Evolutionary conservation across 1,140 invertebrate genomes (phyloP).

Genomic region (Caenorhabditis tropicalis): DNA sequence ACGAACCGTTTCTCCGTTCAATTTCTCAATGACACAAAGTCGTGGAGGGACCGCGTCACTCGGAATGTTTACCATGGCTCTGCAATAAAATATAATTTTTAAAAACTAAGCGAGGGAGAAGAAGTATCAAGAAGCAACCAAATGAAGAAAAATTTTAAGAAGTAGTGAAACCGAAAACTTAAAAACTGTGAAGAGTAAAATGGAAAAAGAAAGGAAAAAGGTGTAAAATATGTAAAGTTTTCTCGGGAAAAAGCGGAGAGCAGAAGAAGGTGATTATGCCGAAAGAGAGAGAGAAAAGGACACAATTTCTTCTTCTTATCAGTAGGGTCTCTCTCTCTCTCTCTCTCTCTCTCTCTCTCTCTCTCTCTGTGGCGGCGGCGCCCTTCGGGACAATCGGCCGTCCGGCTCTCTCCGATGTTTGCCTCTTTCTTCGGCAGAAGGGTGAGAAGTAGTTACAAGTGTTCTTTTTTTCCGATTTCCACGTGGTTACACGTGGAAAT

Average conservation of each 20-base stretch:
- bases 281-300: constrained; percentile 11
- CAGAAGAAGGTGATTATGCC: background rate
- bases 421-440: no score
- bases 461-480: background rate
- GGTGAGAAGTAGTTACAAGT: background rate
- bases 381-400: no score
- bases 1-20: constrained; percentile 27
- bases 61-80: constrained; percentile 40
- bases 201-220: background rate
- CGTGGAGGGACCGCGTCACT: constrained; percentile 44
- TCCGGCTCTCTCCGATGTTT: no score
- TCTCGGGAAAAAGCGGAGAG: background rate
- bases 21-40: constrained; percentile 49
- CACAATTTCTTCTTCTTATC: constrained; percentile 15
- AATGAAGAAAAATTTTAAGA: background rate
- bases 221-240: background rate
- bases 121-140: background rate
- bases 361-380: no score
- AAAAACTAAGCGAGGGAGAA: background rate
- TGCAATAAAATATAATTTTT: background rate
- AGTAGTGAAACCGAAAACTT: background rate
- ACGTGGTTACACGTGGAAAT: background rate
- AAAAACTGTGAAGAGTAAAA: background rate
- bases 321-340: background rate
- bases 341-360: no score